Conservation (phyloP, 2,888 invertebrate genomes). For the Lobophora halterata region DNA sequence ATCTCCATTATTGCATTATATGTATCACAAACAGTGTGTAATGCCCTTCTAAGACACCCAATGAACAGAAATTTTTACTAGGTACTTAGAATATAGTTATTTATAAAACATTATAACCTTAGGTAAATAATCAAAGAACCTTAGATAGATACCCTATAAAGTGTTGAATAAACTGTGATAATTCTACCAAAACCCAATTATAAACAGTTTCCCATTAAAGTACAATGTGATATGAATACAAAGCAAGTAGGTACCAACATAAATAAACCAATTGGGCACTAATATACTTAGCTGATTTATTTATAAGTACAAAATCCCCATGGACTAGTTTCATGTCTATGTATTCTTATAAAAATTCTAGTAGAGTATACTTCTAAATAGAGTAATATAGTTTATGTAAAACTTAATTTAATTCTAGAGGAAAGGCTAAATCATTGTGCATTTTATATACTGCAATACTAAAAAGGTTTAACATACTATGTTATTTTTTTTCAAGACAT, state of each 20-base stretch:
- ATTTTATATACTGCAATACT: slow-evolving; percentile 15
- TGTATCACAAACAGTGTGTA: too few species aligned
- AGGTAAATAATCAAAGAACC: too few species aligned
- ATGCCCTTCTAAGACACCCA: too few species aligned
- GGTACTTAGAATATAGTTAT: too few species aligned
- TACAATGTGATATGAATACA: slow-evolving; percentile 11
- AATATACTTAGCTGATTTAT: slow-evolving; percentile 4
- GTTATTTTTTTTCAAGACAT: slow-evolving; percentile 13
- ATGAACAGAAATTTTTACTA: too few species aligned
- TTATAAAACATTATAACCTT: too few species aligned
- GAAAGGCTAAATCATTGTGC: slow-evolving; percentile 14
- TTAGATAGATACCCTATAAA: too few species aligned
- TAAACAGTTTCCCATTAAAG: neutral
- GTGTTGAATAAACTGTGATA: too few species aligned
- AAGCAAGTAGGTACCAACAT: slow-evolving; percentile 8
- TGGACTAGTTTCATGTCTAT: slow-evolving; percentile 14
- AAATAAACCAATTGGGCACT: slow-evolving; percentile 1
- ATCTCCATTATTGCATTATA: too few species aligned
- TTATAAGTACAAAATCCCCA: slow-evolving; percentile 31
- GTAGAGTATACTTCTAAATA: slow-evolving; percentile 15
- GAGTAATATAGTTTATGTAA: slow-evolving; percentile 6
- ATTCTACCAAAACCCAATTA: neutral
- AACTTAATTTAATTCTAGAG: slow-evolving; percentile 15
- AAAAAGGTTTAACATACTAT: slow-evolving; percentile 11
- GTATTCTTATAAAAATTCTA: slow-evolving; percentile 22